These are phyloP conservation scores for Dipodomys merriami DNA, from an alignment of 2,113 vertebrate genomes.

Conservation along the genomic window DNA sequence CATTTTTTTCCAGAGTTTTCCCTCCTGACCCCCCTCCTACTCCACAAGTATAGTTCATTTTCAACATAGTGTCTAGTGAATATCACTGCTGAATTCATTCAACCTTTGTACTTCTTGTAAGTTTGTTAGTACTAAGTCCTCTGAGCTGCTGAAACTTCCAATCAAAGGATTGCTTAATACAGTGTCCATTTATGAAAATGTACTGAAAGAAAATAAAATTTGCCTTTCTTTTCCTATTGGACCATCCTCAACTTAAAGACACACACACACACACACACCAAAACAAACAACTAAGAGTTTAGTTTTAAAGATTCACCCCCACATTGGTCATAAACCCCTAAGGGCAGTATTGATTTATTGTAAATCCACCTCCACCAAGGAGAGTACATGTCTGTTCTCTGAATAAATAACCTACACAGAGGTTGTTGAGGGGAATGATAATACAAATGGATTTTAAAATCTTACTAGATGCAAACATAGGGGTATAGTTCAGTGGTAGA, in stretches of 20 bases:
- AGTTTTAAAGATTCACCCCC: constrained; percentile 10
- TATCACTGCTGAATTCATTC: not conserved
- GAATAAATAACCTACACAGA: not conserved
- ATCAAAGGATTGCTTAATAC: not conserved
- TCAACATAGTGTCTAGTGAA: too few species aligned
- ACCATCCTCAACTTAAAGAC: not conserved
- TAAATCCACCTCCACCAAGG: not conserved
- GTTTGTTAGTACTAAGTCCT: not conserved
- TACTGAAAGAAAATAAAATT: not conserved
- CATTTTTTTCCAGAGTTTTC: too few species aligned
- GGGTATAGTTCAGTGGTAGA: not conserved
- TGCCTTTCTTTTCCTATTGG: constrained; percentile 1
- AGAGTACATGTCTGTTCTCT: not conserved
- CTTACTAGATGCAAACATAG: not conserved
- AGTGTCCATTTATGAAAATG: constrained; percentile 30
- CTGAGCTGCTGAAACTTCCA: not conserved
- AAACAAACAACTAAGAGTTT: not conserved
- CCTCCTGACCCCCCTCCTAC: too few species aligned
- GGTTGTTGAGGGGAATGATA: not conserved
- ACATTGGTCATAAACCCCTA: not conserved
- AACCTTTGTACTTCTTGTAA: not conserved
- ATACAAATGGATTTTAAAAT: not conserved
- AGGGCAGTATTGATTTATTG: not conserved
- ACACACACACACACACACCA: not conserved
- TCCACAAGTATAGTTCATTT: too few species aligned